Evolutionary conservation across 35 echinoderm and acorn worm genomes (phyloP).

Genomic region (Ophiothrix spiculata): DNA sequence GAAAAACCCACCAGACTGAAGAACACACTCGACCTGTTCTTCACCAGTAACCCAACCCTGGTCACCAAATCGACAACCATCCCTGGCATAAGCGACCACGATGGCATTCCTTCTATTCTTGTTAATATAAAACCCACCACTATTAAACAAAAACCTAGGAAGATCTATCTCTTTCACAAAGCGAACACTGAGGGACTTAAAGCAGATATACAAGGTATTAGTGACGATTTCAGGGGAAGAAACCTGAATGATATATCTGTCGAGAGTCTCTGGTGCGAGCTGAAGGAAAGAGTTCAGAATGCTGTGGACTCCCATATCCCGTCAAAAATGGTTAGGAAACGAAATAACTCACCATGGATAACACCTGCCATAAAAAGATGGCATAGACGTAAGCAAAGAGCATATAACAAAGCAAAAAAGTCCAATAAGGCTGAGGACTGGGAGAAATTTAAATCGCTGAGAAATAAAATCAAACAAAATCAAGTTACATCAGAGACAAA

Average conservation of each 20-base stretch:
- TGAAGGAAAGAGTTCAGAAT: too few species aligned
- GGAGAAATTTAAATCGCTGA: too few species aligned
- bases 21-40: slow-evolving; percentile 9
- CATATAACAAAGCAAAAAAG: too few species aligned
- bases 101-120: background rate
- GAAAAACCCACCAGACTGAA: too few species aligned
- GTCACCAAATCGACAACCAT: background rate
- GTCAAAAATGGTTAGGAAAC: background rate
- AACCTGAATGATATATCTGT: too few species aligned
- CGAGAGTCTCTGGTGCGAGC: too few species aligned
- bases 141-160: too few species aligned
- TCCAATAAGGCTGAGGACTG: too few species aligned
- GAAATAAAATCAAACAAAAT: background rate
- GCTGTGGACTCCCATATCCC: background rate
- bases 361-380: background rate
- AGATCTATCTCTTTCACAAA: too few species aligned
- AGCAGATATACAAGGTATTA: background rate
- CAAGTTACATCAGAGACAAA: background rate
- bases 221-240: too few species aligned
- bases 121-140: too few species aligned
- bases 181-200: background rate
- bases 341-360: background rate
- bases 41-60: slow-evolving; percentile 8
- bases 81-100: background rate
- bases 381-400: too few species aligned